phyloP scores from a whole-genome alignment of 1,140 invertebrate species.

The Lasioglossum baleicum region DNA sequence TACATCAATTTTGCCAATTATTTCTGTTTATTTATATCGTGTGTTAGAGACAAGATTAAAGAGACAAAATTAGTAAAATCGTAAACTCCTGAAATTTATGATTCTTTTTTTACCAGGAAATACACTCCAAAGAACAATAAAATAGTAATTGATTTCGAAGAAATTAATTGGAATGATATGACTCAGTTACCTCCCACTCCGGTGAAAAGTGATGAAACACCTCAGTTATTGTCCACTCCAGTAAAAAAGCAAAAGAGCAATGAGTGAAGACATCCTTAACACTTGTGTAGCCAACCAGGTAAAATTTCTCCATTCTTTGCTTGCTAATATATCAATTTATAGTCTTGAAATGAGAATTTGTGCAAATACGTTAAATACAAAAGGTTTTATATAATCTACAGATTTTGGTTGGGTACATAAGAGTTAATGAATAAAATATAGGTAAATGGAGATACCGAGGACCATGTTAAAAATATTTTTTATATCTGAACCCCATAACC shows the following conservation, averaged over 20 bases:
- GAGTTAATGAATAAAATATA: background rate
- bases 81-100: constrained; percentile 6
- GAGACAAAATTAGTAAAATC: constrained; percentile 9
- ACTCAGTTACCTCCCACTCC: constrained; percentile 77
- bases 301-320: too few relatives aligned
- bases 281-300: too few relatives aligned
- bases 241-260: constrained; percentile 55
- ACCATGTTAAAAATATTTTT: constrained; percentile 18
- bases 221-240: constrained; percentile 76
- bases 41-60: too few relatives aligned
- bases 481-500: background rate
- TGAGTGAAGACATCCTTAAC: background rate
- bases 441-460: constrained; percentile 3
- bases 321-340: too few relatives aligned
- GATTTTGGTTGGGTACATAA: too few relatives aligned
- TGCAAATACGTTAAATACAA: too few relatives aligned
- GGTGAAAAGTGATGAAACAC: constrained; percentile 74
- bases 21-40: background rate
- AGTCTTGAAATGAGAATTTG: too few relatives aligned
- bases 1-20: constrained; percentile 61
- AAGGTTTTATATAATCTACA: too few relatives aligned
- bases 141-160: constrained; percentile 86
- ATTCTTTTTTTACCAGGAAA: constrained; percentile 81
- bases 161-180: constrained; percentile 81
- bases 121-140: constrained; percentile 82